These are phyloP conservation scores for Temnothorax unifasciatus DNA, from an alignment of 2,888 invertebrate species.

Conservation along the genomic window DNA sequence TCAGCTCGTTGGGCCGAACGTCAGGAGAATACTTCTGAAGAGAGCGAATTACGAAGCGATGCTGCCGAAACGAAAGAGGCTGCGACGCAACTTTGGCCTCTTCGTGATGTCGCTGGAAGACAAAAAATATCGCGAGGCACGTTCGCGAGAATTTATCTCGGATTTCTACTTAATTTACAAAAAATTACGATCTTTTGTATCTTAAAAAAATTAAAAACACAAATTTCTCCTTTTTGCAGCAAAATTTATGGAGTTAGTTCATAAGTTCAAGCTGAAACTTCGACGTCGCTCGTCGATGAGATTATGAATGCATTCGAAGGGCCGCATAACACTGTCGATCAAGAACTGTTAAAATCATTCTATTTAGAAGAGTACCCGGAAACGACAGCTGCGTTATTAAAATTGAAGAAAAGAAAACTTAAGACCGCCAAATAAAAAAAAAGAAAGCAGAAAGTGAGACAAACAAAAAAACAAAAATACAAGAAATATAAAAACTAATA, in stretches of 20 bases:
- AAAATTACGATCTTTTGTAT: not conserved
- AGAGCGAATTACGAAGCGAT: slow-evolving; percentile 87
- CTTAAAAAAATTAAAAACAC: slow-evolving; percentile 7
- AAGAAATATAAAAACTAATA: not conserved
- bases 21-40: slow-evolving; percentile 85
- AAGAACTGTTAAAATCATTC: slow-evolving; percentile 82
- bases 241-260: slow-evolving; percentile 83
- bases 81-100: slow-evolving; percentile 86
- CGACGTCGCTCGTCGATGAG: slow-evolving; percentile 80
- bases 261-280: slow-evolving; percentile 83
- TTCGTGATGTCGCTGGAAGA: slow-evolving; percentile 85
- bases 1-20: slow-evolving; percentile 86
- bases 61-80: slow-evolving; percentile 86
- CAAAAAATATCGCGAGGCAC: slow-evolving; percentile 77
- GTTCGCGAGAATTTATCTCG: slow-evolving; percentile 4
- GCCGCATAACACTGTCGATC: slow-evolving; percentile 78
- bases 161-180: not conserved
- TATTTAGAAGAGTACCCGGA: slow-evolving; percentile 86
- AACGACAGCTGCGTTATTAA: slow-evolving; percentile 76
- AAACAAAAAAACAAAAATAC: not conserved
- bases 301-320: slow-evolving; percentile 77
- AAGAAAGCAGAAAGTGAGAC: slow-evolving; percentile 9
- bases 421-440: not conserved
- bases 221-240: slow-evolving; percentile 69
- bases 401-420: slow-evolving; percentile 33